Conservation (phyloP, 2,888 invertebrate species). For the Patella depressa region DNA sequence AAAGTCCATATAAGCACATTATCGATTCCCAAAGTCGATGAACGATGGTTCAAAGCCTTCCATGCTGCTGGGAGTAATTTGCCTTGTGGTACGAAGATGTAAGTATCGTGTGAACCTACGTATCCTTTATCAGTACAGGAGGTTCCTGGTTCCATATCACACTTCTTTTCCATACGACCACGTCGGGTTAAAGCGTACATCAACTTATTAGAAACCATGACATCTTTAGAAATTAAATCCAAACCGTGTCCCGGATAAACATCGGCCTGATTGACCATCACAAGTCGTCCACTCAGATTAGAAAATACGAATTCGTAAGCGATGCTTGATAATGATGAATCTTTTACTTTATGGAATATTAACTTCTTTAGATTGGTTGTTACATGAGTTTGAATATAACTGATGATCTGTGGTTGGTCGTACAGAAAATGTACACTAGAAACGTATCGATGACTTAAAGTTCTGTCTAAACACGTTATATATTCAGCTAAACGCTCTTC, state of each 20-base stretch:
- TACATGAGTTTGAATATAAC: background rate
- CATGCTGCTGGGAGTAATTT: background rate
- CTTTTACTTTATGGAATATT: too few species aligned
- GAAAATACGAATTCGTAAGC: constrained; percentile 17
- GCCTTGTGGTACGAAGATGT: constrained; percentile 13
- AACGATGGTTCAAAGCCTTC: background rate
- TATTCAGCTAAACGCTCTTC: constrained; percentile 13
- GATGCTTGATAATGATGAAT: background rate
- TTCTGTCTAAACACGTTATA: constrained; percentile 1
- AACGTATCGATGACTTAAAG: background rate
- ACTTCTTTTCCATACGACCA: constrained; percentile 2
- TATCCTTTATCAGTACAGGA: background rate
- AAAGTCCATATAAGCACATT: background rate
- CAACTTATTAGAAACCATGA: constrained; percentile 9
- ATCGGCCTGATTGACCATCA: constrained; percentile 13
- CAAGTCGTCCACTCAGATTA: constrained; percentile 13
- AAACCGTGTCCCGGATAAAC: constrained; percentile 10
- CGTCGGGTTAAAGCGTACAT: constrained; percentile 11
- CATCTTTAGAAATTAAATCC: background rate
- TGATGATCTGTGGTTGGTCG: constrained; percentile 10
- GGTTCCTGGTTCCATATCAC: background rate
- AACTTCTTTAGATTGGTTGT: too few species aligned
- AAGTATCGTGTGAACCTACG: constrained; percentile 4
- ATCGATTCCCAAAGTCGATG: background rate
- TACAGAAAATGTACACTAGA: constrained; percentile 14